Evolutionary conservation across 2,113 vertebrate genomes (phyloP).

Genomic region (Mionectes macconnelli): DNA sequence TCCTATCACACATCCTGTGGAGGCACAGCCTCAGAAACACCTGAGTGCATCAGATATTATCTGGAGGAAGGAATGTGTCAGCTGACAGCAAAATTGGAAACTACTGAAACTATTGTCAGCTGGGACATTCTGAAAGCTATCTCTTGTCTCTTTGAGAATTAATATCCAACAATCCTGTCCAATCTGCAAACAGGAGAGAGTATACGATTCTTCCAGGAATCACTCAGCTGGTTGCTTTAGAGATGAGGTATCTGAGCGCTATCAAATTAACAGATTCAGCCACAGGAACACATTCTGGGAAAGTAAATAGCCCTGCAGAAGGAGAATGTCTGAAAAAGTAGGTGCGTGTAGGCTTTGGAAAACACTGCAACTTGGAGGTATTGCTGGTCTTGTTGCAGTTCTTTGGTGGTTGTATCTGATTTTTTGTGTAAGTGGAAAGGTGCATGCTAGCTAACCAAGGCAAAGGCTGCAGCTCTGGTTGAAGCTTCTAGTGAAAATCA

Average conservation of each 20-base stretch:
- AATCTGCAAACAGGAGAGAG: not conserved
- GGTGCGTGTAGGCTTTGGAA: not conserved
- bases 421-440: not conserved
- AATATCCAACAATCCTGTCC: not conserved
- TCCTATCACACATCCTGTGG: not conserved
- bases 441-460: not conserved
- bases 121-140: not conserved
- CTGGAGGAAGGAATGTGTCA: conserved; percentile 43
- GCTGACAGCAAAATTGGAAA: conserved; percentile 9
- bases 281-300: not conserved
- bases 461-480: not conserved
- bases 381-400: not conserved
- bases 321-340: not conserved
- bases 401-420: not conserved
- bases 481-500: not conserved
- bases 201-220: not conserved
- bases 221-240: not conserved
- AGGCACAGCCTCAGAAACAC: conserved; percentile 4
- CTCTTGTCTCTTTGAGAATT: not conserved
- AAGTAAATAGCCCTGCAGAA: not conserved
- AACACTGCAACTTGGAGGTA: not conserved
- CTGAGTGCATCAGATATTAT: conserved; percentile 26
- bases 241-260: not conserved
- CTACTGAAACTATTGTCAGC: conserved; percentile 24
- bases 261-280: not conserved